Conservation (phyloP, 2,113 vertebrate species). For the Tursiops truncatus region DNA sequence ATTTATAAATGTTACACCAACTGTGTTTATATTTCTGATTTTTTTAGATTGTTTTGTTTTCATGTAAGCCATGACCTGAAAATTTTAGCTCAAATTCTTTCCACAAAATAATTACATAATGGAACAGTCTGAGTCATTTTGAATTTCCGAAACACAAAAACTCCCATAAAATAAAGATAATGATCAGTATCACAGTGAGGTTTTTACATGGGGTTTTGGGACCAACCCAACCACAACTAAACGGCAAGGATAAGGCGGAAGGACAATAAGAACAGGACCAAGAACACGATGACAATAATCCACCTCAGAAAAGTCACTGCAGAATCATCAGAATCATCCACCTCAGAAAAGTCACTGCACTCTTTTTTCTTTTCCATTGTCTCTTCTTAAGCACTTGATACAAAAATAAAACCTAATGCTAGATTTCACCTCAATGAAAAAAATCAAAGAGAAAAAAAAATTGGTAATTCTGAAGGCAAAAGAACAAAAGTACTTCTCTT, state of each 20-base stretch:
- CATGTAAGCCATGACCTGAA: slow-evolving; percentile 62
- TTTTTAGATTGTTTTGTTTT: slow-evolving; percentile 57
- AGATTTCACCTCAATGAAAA: background rate
- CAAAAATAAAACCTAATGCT: background rate
- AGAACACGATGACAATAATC: background rate
- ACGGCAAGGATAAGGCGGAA: background rate
- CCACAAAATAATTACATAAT: slow-evolving; percentile 70
- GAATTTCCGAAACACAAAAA: slow-evolving; percentile 64
- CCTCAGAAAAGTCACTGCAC: background rate
- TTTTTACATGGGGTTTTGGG: background rate
- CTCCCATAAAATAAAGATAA: slow-evolving; percentile 53
- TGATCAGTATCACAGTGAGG: background rate
- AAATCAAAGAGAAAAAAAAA: background rate
- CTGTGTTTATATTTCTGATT: slow-evolving; percentile 72
- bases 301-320: background rate
- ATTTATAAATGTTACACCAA: slow-evolving; percentile 64
- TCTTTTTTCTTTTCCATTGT: background rate
- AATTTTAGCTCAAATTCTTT: slow-evolving; percentile 72
- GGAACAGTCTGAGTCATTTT: slow-evolving; percentile 63
- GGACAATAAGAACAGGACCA: background rate
- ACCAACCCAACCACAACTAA: background rate
- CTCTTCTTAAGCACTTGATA: background rate
- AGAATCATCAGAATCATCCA: background rate
- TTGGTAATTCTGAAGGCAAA: slow-evolving; percentile 21
- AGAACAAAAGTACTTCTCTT: background rate